Base-by-base conservation (phyloP, 2,797 vertebrate genomes). In the Arnoldichthys spilopterus region DNA sequence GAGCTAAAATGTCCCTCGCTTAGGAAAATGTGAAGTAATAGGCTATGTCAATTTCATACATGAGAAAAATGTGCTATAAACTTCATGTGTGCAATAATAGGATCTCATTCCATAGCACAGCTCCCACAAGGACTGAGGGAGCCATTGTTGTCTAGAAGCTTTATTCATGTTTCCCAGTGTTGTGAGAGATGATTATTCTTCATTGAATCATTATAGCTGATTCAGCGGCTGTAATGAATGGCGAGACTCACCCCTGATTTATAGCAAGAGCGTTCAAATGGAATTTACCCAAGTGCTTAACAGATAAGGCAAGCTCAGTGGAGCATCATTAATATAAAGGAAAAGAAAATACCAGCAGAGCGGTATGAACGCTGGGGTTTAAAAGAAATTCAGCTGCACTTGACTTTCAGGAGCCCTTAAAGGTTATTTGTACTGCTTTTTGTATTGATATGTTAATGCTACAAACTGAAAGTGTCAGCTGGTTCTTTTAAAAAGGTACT, bases 181-280 rank as follows among this genome's bases (percentile, higher is more conserved):
- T 76, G 67, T 43, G 59, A 71, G 73, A 72, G 59, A 66, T 74
- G 58, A 76, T 71, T 76, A 76, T 76, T 76, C 79, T 81, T 76
- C 67, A 37, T 58, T 64, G 67, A 72, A 66, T 56, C 68, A 76
- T 24, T 76, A 75, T 40, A 72, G 79, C 79, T 72, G 59, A 81
- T 76, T 81, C 79, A 72, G 79, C 74, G 61, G 68, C 67, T 54
- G 56, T 72, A 76, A 81, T 76, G 73, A 76, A 81, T 64, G 54
- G 61, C 24, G 30, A 79, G 26, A 20, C 26, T 76, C 73, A 58
- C 47, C 54, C n/a, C 68, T 76, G 73, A 81, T 76, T 81, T 76
- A 81, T 81, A 59, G 79, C 67, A 72, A 49, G 37, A 16, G 49
- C 58, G 47, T 40, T 76, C n/a, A 59, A 81, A 81, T 72, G 68